Evolutionary conservation across 2,113 vertebrate genomes (phyloP).

Genomic region (Beaufortia kweichowensis): DNA sequence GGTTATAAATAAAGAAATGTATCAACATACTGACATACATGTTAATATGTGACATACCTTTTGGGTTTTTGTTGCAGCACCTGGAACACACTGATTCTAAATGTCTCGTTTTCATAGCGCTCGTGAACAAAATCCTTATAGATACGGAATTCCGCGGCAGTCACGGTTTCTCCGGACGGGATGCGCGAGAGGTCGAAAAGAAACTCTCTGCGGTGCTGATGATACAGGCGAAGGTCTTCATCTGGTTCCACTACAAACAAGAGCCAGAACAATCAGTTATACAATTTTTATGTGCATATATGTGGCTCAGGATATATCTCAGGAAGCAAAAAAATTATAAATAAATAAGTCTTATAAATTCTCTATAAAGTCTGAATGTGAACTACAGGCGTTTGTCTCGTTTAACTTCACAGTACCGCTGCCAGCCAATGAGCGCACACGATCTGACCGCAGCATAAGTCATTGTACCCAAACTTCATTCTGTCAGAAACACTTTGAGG

Average conservation of each 20-base stretch:
- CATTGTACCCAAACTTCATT: conserved; percentile 16
- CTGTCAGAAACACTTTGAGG: conserved; percentile 47
- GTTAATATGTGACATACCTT: conserved; percentile 72
- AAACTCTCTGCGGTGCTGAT: conserved; percentile 84
- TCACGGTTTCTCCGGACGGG: conserved; percentile 89
- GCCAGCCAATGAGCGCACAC: conserved; percentile 17
- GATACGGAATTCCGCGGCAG: conserved; percentile 91
- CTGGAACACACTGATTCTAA: conserved; percentile 89
- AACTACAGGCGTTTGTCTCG: background rate
- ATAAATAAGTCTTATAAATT: no score
- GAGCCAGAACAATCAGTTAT: conserved; percentile 17
- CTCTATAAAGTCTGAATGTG: background rate
- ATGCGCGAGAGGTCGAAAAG: conserved; percentile 92
- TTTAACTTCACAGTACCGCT: background rate
- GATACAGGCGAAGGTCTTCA: conserved; percentile 76
- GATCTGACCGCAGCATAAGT: conserved; percentile 17
- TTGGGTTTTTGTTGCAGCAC: conserved; percentile 82
- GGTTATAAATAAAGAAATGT: no score
- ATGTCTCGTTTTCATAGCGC: conserved; percentile 84
- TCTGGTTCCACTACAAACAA: conserved; percentile 80
- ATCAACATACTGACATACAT: conserved; percentile 1
- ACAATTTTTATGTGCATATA: background rate
- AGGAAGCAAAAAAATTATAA: no score
- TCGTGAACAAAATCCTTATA: conserved; percentile 88
- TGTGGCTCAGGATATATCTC: no score